Conservation (phyloP, 2,797 vertebrate genomes). For the Triplophysa yarkandensis region DNA sequence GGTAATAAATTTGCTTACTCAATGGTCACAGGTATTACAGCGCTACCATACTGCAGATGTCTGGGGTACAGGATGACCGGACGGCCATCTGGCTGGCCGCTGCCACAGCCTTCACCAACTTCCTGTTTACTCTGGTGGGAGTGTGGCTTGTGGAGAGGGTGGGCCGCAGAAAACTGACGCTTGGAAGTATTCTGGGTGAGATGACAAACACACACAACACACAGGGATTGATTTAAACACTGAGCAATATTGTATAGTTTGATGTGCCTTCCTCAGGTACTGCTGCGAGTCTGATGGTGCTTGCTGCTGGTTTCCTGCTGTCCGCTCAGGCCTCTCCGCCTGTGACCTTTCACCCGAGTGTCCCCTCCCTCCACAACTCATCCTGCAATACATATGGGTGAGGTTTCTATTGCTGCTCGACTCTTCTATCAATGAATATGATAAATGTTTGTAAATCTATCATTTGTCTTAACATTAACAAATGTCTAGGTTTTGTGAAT, state of each 20-base stretch:
- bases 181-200: conserved; percentile 89
- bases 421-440: not conserved
- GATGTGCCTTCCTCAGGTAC: conserved; percentile 78
- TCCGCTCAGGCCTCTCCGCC: conserved; percentile 87
- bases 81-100: conserved; percentile 94
- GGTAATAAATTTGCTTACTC: not conserved
- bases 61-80: conserved; percentile 87
- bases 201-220: not conserved
- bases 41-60: conserved; percentile 99
- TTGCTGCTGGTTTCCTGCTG: conserved; percentile 90
- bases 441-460: not conserved
- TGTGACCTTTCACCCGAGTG: conserved; percentile 78
- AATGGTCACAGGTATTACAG: conserved; percentile 89
- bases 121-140: conserved; percentile 90
- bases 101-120: conserved; percentile 92
- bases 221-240: not conserved
- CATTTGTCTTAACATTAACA: too few species aligned
- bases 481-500: conserved; percentile 83
- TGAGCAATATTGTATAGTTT: not conserved
- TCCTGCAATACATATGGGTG: conserved; percentile 78
- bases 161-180: conserved; percentile 90
- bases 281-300: conserved; percentile 80
- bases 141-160: conserved; percentile 95
- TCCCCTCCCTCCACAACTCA: conserved; percentile 77
- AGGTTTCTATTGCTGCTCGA: conserved; percentile 20